Conservation (phyloP, 2,888 invertebrate genomes). For the Rhorus exstirpatorius region DNA sequence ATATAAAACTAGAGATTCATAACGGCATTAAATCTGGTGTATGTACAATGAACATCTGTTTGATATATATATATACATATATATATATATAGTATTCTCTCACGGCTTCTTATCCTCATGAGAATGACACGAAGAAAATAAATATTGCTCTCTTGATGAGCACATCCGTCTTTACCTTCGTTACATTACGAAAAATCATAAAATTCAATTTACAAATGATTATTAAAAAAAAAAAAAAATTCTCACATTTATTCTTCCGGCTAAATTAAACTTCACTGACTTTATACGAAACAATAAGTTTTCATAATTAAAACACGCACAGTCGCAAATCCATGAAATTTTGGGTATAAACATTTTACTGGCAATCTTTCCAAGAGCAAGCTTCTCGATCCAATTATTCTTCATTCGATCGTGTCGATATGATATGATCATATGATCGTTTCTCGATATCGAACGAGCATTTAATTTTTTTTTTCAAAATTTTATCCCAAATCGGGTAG, state of each 20-base stretch:
- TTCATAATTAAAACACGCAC: no score
- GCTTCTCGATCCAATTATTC: no score
- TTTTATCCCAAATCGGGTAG: constrained; percentile 11
- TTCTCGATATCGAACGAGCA: not conserved
- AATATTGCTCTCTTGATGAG: constrained; percentile 18
- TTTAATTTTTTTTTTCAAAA: not conserved
- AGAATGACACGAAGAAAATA: constrained; percentile 42
- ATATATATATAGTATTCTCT: constrained; percentile 38
- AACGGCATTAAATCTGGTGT: constrained; percentile 79
- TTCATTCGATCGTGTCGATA: no score
- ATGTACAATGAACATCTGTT: constrained; percentile 74
- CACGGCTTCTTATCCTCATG: constrained; percentile 30
- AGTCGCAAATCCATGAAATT: no score
- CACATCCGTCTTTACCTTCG: not conserved
- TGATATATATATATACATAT: no score
- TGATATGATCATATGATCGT: not conserved
- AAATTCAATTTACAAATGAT: constrained; percentile 18
- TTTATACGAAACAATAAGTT: no score
- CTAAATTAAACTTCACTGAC: no score
- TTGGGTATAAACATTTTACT: no score
- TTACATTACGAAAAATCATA: not conserved
- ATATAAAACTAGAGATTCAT: constrained; percentile 81
- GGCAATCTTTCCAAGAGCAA: no score
- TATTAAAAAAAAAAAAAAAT: constrained; percentile 44
- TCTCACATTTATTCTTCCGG: not conserved